Conservation (phyloP, 2,797 vertebrate species). For the Myotis pilosus region DNA sequence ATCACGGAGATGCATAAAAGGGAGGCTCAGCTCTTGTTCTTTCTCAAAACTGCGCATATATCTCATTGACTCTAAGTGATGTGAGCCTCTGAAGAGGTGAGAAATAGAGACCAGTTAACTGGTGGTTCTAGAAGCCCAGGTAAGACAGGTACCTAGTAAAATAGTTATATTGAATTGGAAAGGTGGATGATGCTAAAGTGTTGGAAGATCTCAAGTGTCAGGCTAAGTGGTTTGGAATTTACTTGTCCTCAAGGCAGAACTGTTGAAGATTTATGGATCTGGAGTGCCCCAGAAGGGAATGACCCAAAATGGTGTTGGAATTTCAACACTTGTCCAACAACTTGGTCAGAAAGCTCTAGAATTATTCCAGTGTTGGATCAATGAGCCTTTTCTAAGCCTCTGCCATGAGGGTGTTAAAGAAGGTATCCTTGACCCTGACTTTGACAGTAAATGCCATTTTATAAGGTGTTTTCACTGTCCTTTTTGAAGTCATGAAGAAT, state of each 20-base stretch:
- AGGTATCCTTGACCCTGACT: neutral
- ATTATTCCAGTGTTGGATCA: accelerated
- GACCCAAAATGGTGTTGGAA: accelerated
- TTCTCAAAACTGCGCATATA: neutral
- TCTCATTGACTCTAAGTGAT: neutral
- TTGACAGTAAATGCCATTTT: neutral
- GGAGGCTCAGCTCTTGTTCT: neutral
- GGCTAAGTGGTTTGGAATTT: accelerated
- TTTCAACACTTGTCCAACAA: accelerated
- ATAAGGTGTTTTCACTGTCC: neutral
- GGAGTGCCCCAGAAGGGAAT: accelerated
- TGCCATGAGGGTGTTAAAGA: neutral
- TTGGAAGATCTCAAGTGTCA: accelerated
- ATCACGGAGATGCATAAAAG: accelerated
- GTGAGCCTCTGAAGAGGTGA: neutral
- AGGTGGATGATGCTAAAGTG: accelerated
- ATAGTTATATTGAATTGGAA: neutral
- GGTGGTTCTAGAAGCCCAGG: neutral
- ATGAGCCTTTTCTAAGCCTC: neutral
- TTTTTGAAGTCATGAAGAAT: neutral
- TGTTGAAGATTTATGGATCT: no score
- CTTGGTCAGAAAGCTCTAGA: neutral
- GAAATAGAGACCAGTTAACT: neutral
- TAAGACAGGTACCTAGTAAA: neutral
- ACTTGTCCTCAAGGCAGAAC: no score